A percentile compares a stretch with the other conserved stretches of the same genome.
These are phyloP conservation scores for Zapornia atra DNA, from an alignment of 2,113 vertebrate species.

Conservation along the genomic window DNA sequence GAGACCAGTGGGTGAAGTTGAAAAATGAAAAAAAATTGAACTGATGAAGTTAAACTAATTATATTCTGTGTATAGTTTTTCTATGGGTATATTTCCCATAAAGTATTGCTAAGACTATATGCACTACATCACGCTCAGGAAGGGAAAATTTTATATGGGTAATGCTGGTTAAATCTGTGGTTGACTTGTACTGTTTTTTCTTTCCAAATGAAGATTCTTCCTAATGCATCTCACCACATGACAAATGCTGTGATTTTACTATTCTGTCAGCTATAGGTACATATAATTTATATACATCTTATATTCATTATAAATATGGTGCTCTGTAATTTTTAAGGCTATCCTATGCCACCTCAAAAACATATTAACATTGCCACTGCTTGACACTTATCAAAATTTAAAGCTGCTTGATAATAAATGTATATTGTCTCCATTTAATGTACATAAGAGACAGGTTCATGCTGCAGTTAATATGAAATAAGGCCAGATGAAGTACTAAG, in stretches of 20 bases:
- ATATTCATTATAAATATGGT: background rate
- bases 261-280: background rate
- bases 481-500: background rate
- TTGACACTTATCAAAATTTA: background rate
- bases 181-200: background rate
- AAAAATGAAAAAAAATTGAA: background rate
- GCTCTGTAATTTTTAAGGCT: background rate
- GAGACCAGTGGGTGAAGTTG: background rate
- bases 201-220: background rate
- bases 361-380: background rate
- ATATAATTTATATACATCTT: background rate
- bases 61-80: background rate
- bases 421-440: background rate
- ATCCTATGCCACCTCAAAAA: background rate
- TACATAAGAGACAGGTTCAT: background rate
- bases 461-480: background rate
- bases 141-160: background rate
- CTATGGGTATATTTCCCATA: background rate
- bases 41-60: background rate
- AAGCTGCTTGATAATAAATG: background rate
- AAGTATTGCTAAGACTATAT: background rate
- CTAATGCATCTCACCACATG: background rate
- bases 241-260: background rate
- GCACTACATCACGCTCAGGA: background rate
- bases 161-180: background rate